Conservation (phyloP, 2,797 vertebrate genomes). For the Hippopotamyrus pictus region DNA sequence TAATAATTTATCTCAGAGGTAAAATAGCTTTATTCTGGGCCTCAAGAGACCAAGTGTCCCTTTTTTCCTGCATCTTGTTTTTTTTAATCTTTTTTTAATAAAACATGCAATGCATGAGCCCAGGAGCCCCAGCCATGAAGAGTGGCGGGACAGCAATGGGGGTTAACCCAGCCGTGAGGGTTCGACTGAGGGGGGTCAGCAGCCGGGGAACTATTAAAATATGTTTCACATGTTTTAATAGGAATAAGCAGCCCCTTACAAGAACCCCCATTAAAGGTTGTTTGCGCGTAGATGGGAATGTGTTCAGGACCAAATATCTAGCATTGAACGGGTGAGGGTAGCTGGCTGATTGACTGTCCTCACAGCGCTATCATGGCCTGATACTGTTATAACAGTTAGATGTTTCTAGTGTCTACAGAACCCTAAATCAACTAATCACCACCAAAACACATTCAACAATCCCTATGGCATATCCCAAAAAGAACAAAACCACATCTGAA, state of each 20-base stretch:
- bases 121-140: background rate
- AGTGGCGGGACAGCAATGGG: background rate
- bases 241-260: slow-evolving; percentile 52
- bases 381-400: background rate
- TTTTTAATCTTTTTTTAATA: slow-evolving; percentile 46
- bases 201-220: background rate
- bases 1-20: slow-evolving; percentile 56
- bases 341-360: slow-evolving; percentile 54
- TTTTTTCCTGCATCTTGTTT: slow-evolving; percentile 42
- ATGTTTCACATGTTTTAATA: background rate
- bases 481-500: background rate
- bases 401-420: background rate
- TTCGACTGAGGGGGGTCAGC: slow-evolving; percentile 6
- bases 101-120: slow-evolving; percentile 41
- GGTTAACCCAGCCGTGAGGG: slow-evolving; percentile 46
- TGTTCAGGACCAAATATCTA: slow-evolving; percentile 65
- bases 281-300: slow-evolving; percentile 62
- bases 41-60: slow-evolving; percentile 51
- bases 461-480: background rate
- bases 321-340: slow-evolving; percentile 44
- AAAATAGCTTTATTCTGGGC: slow-evolving; percentile 58
- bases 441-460: background rate
- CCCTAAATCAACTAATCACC: background rate
- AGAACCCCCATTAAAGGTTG: slow-evolving; percentile 52
- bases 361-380: slow-evolving; percentile 54